Evolutionary conservation across 2,888 invertebrate species (phyloP).

Genomic region (Microplitis manilae): DNA sequence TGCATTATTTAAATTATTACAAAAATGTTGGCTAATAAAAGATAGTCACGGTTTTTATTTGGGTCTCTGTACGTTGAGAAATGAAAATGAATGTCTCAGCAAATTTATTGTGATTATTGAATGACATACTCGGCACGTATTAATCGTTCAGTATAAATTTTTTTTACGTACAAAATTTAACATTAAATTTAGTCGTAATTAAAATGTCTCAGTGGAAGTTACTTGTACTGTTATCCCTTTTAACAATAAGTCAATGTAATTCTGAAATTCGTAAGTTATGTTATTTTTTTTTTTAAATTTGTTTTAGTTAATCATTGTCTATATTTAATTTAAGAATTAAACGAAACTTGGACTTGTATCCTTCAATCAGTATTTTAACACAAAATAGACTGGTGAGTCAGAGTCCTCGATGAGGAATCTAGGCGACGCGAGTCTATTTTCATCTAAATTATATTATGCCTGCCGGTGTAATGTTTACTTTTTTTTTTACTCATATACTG

Average conservation of each 20-base stretch:
- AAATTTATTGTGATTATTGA: neutral
- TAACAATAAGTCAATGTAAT: neutral
- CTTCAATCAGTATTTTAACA: slow-evolving; percentile 19
- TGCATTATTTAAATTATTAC: neutral
- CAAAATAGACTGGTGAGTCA: slow-evolving; percentile 29
- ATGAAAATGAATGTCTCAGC: neutral
- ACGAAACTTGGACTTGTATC: slow-evolving; percentile 26
- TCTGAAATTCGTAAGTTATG: slow-evolving; percentile 43
- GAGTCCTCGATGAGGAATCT: slow-evolving; percentile 41
- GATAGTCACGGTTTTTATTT: neutral
- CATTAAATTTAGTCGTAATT: neutral
- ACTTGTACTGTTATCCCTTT: neutral
- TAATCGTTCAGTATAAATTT: neutral
- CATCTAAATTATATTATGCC: slow-evolving; percentile 31
- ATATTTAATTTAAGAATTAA: neutral
- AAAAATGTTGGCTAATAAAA: neutral
- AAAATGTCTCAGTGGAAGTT: slow-evolving; percentile 26
- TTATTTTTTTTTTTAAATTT: neutral
- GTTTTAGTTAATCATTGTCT: neutral
- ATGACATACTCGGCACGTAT: neutral
- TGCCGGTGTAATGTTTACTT: neutral
- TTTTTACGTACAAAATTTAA: neutral
- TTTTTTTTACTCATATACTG: neutral
- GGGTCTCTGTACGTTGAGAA: neutral
- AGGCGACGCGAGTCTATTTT: slow-evolving; percentile 49